These are phyloP conservation scores for Anguilla anguilla DNA, from an alignment of 2,797 vertebrate species.

Conservation along the genomic window DNA sequence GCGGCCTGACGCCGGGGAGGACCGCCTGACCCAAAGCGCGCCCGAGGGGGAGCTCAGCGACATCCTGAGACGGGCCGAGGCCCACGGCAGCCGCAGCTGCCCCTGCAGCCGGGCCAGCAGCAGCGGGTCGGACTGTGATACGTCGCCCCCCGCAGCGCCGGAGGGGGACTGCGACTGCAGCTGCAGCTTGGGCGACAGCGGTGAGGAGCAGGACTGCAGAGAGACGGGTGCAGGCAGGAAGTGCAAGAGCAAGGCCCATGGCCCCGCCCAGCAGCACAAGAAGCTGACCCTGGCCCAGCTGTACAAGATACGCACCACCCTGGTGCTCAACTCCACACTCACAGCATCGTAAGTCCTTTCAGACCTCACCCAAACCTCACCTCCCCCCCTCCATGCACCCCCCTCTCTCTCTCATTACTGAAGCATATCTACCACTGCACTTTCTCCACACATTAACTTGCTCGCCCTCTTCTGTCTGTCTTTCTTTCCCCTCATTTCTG, in stretches of 20 bases:
- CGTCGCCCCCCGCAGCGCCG: slow-evolving; percentile 10
- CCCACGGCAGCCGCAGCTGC: neutral
- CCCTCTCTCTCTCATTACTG: neutral
- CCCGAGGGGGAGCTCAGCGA: slow-evolving; percentile 58
- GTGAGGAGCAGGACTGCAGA: slow-evolving; percentile 37
- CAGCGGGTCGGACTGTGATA: slow-evolving; percentile 57
- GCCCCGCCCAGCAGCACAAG: slow-evolving; percentile 65
- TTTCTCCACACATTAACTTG: neutral
- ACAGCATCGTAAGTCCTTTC: slow-evolving; percentile 88
- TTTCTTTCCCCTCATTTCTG: neutral
- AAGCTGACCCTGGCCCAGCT: slow-evolving; percentile 83
- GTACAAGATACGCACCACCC: slow-evolving; percentile 87
- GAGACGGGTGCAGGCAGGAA: slow-evolving; percentile 50
- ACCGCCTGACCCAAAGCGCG: slow-evolving; percentile 42
- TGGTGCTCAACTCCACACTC: slow-evolving; percentile 95
- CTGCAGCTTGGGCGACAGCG: neutral
- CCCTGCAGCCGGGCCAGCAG: slow-evolving; percentile 45
- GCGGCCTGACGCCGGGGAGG: slow-evolving; percentile 25
- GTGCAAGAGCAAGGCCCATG: slow-evolving; percentile 68
- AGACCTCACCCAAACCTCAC: neutral
- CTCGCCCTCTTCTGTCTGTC: neutral
- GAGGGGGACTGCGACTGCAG: slow-evolving; percentile 38
- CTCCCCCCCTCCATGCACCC: neutral
- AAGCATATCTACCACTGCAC: neutral
- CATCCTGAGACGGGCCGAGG: slow-evolving; percentile 54